phyloP scores from a whole-genome alignment of 2,797 vertebrate genomes.

The Melanotaenia pygmaea region DNA sequence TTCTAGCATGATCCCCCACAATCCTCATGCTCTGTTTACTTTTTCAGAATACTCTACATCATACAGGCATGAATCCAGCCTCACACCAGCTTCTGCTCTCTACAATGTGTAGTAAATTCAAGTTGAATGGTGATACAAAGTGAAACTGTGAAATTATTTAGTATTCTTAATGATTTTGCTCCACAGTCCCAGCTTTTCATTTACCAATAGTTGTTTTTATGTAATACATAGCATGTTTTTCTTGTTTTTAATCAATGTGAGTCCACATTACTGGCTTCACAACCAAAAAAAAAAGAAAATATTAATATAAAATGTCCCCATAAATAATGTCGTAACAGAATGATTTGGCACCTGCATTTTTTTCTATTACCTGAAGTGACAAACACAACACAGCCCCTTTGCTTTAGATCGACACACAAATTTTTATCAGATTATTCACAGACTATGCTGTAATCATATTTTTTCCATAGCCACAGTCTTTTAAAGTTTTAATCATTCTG shows the following conservation, averaged over 20 bases:
- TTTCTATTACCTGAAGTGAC: constrained; percentile 6
- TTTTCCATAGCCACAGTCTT: neutral
- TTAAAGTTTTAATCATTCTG: neutral
- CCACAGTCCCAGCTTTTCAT: neutral
- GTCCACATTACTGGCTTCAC: neutral
- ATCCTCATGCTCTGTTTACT: neutral
- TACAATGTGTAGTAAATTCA: neutral
- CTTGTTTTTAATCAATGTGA: neutral
- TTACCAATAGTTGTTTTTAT: neutral
- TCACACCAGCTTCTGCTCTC: neutral
- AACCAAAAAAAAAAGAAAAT: neutral
- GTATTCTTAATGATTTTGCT: neutral
- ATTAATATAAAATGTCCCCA: neutral
- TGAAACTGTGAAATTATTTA: neutral
- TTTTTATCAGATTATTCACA: neutral
- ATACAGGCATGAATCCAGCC: neutral
- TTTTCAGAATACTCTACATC: neutral
- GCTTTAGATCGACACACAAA: neutral
- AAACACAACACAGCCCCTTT: neutral
- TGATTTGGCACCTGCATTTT: neutral
- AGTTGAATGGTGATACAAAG: neutral
- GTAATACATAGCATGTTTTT: neutral
- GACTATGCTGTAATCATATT: neutral
- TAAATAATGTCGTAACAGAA: neutral
- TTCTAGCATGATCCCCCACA: neutral